phyloP scores from a whole-genome alignment of 2,797 vertebrate species.

The Sebastes dallii region DNA sequence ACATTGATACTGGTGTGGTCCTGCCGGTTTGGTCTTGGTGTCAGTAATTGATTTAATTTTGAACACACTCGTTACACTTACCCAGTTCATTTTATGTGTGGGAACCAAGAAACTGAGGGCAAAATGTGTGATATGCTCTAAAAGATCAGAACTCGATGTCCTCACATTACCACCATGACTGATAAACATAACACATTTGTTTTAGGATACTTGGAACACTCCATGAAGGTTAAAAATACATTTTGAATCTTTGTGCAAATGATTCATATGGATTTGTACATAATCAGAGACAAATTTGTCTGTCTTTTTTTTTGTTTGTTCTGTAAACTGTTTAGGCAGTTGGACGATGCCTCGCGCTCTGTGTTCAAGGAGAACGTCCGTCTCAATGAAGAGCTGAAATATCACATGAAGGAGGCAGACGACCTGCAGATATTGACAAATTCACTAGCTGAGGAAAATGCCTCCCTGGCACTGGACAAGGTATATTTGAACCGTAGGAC shows the following conservation, averaged over 20 bases:
- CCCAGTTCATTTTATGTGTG: background rate
- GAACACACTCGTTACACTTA: constrained; percentile 15
- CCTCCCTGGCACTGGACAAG: constrained; percentile 80
- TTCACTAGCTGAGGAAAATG: constrained; percentile 79
- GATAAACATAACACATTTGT: background rate
- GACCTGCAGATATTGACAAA: constrained; percentile 76
- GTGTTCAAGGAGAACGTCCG: constrained; percentile 88
- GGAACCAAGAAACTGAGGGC: background rate
- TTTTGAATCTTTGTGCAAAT: background rate
- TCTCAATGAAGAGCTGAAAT: constrained; percentile 84
- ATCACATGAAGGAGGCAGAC: constrained; percentile 84
- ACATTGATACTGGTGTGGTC: constrained; percentile 72
- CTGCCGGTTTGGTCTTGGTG: constrained; percentile 29
- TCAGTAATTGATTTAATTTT: constrained; percentile 56
- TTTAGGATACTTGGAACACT: background rate
- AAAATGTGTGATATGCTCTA: background rate
- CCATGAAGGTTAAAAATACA: background rate
- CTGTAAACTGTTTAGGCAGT: constrained; percentile 80
- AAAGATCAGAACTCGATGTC: background rate
- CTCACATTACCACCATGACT: background rate
- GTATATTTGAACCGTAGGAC: constrained; percentile 53
- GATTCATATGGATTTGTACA: background rate
- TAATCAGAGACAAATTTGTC: background rate
- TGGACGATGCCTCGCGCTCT: constrained; percentile 82
- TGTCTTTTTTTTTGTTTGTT: constrained; percentile 15